Conservation (phyloP, 2,113 vertebrate genomes). For the Ornithorhynchus anatinus region DNA sequence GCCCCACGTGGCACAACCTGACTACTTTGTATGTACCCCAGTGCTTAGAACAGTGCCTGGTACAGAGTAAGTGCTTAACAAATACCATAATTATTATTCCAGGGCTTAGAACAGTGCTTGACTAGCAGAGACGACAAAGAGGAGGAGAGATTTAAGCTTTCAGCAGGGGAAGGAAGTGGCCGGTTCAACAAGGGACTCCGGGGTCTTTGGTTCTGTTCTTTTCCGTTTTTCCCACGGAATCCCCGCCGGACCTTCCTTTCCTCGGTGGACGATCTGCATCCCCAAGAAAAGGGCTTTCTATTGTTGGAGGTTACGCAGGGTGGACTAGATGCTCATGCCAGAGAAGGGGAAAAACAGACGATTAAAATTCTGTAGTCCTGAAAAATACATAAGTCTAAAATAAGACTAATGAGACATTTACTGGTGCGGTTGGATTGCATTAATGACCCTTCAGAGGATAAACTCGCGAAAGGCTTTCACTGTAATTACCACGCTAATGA, state of each 20-base stretch:
- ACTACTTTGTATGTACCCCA: too few species aligned
- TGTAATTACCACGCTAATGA: conserved; percentile 78
- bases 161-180: background rate
- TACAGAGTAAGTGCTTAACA: too few species aligned
- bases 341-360: conserved; percentile 44
- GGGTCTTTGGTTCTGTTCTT: fast-evolving
- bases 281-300: background rate
- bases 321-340: conserved; percentile 55
- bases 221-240: fast-evolving
- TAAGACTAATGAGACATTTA: conserved; percentile 78
- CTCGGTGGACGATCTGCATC: background rate
- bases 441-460: conserved; percentile 75
- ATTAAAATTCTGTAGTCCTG: conserved; percentile 69
- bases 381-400: conserved; percentile 74
- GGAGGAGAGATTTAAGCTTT: fast-evolving
- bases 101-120: too few species aligned
- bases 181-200: background rate
- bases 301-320: conserved; percentile 4
- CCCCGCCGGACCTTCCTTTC: fast-evolving
- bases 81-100: too few species aligned
- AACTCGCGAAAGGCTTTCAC: conserved; percentile 71
- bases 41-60: too few species aligned
- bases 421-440: conserved; percentile 68
- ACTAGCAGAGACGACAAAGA: background rate
- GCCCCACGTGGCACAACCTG: too few species aligned